Base-by-base conservation (phyloP, 2,797 vertebrate species). In the Phyllotis vaccarum region DNA sequence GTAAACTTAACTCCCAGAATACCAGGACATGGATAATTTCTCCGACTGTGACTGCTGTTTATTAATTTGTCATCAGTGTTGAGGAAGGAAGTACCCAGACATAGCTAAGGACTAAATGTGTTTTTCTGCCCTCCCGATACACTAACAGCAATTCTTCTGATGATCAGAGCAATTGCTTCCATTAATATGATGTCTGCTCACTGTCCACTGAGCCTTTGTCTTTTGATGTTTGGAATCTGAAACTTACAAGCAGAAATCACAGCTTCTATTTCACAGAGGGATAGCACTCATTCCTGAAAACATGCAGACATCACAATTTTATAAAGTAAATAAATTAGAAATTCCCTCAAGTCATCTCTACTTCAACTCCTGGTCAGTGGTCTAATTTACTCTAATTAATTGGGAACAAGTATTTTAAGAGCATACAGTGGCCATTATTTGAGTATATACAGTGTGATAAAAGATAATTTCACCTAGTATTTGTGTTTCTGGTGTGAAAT, bases 301-400 rank as follows among this genome's bases (percentile, higher is more conserved):
- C 12, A 88, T 13, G 80, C 11, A 87, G 40, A 79, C 21, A 14
- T 64, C 19, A 88, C 56, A 93, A 90, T 85, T 94, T 90, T 56
- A 93, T 49, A 70, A 37, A 74, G 34, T 34, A 43, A 91, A 19
- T 27, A 72, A 37, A 66, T 46, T 87, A 87, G 54, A 76, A 76
- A 60, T 5, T 79, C 19, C 66, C 22, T 78, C 0, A 21, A 31
- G 7, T 89, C 52, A 92, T 62, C 82, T 12, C 27, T 87, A 37
- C 52, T 70, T 90, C 56, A 94, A 43, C 3, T 13, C 43, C 83
- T 54, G n/a, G 2, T 81, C 64, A 68, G 11, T 29, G 27, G 68
- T 2, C 80, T n/a, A 31, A 6, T 75, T 58, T 70, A 52, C 90
- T 82, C 34, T 68, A 81, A 86, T 46, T 54, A 89, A 78, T 79